These are phyloP conservation scores for Gymnodraco acuticeps DNA, from an alignment of 2,797 vertebrate species.

Conservation along the genomic window DNA sequence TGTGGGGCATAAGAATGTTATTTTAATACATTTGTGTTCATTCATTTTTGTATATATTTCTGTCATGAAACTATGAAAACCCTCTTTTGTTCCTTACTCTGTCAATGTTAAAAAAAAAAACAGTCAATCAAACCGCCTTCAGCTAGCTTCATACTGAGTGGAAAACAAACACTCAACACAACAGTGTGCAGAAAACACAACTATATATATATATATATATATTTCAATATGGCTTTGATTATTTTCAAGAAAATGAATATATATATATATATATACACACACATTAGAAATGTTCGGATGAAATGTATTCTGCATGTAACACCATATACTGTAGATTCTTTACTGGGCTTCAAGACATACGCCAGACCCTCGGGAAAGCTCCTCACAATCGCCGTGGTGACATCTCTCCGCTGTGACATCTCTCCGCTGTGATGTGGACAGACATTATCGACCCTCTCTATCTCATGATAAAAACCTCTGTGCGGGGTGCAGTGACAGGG, in stretches of 20 bases:
- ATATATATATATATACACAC: neutral
- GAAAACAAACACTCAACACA: too few relatives aligned
- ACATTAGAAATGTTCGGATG: neutral
- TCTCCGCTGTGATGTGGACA: constrained; percentile 48
- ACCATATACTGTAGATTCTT: too few relatives aligned
- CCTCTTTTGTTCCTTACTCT: too few relatives aligned
- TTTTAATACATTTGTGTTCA: too few relatives aligned
- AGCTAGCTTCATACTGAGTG: too few relatives aligned
- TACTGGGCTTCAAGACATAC: too few relatives aligned
- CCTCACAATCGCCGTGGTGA: constrained; percentile 50
- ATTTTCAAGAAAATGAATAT: neutral
- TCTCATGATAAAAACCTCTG: constrained; percentile 48
- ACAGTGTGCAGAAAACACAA: too few relatives aligned
- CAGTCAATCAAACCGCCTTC: too few relatives aligned
- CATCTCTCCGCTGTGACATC: constrained; percentile 55
- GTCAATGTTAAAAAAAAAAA: too few relatives aligned
- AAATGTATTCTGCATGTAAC: neutral
- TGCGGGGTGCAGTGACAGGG: constrained; percentile 53
- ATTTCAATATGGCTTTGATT: neutral
- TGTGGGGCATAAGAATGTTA: too few relatives aligned
- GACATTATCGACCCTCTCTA: constrained; percentile 69
- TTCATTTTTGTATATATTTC: too few relatives aligned
- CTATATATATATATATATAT: neutral
- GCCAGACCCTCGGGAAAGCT: constrained; percentile 39
- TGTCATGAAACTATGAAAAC: too few relatives aligned